Conservation (phyloP, 2,888 invertebrate genomes). For the Neocrepidodera transversa region DNA sequence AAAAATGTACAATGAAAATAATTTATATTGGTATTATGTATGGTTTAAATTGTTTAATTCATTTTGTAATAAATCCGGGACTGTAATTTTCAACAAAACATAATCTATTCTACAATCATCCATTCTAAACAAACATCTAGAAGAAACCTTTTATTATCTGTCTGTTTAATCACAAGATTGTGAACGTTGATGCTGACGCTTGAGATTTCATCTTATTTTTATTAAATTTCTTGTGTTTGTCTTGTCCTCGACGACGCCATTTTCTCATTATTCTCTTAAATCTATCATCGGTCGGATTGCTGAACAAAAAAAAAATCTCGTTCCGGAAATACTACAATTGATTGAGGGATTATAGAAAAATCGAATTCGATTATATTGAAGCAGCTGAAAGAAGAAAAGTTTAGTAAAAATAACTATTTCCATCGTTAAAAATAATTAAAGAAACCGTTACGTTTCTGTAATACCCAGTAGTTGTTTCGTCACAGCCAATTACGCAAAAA, state of each 20-base stretch:
- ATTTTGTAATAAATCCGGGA: too few relatives aligned
- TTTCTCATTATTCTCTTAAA: conserved; percentile 26
- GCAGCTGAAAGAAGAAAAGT: too few relatives aligned
- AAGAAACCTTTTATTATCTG: conserved; percentile 2
- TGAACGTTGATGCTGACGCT: conserved; percentile 22
- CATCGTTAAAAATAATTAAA: too few relatives aligned
- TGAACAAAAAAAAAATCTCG: conserved; percentile 14
- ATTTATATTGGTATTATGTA: too few relatives aligned
- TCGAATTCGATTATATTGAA: background rate
- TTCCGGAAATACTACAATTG: conserved; percentile 12
- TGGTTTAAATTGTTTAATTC: too few relatives aligned
- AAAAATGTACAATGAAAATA: too few relatives aligned
- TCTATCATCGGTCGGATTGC: conserved; percentile 19
- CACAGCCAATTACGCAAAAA: background rate
- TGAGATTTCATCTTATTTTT: conserved; percentile 36
- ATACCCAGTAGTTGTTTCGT: background rate
- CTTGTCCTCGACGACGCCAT: conserved; percentile 26
- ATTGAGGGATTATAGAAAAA: conserved; percentile 11
- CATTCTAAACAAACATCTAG: background rate
- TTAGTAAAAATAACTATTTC: too few relatives aligned
- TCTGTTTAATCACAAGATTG: conserved; percentile 23
- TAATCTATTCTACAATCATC: background rate
- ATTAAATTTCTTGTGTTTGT: conserved; percentile 37
- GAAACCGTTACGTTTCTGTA: background rate
- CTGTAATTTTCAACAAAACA: background rate